A percentile compares a stretch with the other conserved stretches of the same genome.
phyloP scores from a whole-genome alignment of 2,888 invertebrate species.

The Acleris sparsana region DNA sequence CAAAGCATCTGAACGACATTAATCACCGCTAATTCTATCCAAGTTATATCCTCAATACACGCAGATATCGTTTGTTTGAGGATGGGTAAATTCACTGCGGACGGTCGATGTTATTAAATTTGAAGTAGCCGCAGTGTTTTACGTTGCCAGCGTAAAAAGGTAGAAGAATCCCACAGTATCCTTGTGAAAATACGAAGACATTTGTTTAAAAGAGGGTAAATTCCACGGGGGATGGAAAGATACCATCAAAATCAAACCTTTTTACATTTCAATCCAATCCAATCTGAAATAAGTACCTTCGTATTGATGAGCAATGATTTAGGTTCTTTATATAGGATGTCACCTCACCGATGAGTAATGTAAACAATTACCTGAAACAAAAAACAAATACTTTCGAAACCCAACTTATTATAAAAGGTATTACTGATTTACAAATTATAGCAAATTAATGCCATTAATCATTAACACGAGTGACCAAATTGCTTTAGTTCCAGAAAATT shows the following conservation, averaged over 20 bases:
- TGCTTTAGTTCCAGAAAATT: constrained; percentile 39
- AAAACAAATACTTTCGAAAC: not conserved
- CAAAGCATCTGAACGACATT: constrained; percentile 41
- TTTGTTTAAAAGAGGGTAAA: too few relatives aligned
- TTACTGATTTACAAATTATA: not conserved
- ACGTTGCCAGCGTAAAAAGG: too few relatives aligned
- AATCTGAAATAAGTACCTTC: too few relatives aligned
- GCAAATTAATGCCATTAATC: constrained; percentile 13
- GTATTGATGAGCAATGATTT: too few relatives aligned
- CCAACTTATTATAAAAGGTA: not conserved
- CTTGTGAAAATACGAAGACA: too few relatives aligned
- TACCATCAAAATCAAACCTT: too few relatives aligned
- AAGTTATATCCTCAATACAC: constrained; percentile 38
- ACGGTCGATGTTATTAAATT: too few relatives aligned
- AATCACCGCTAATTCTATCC: constrained; percentile 46
- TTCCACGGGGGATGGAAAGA: too few relatives aligned
- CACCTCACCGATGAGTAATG: too few relatives aligned
- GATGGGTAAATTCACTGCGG: not conserved
- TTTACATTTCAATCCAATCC: too few relatives aligned
- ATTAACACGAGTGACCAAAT: constrained; percentile 40
- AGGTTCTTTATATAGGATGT: too few relatives aligned
- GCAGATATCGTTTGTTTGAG: constrained; percentile 3
- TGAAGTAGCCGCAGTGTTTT: not conserved
- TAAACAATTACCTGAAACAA: not conserved
- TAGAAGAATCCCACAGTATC: too few relatives aligned